These are phyloP conservation scores for Zapornia atra DNA, from an alignment of 2,113 vertebrate species.

Conservation along the genomic window DNA sequence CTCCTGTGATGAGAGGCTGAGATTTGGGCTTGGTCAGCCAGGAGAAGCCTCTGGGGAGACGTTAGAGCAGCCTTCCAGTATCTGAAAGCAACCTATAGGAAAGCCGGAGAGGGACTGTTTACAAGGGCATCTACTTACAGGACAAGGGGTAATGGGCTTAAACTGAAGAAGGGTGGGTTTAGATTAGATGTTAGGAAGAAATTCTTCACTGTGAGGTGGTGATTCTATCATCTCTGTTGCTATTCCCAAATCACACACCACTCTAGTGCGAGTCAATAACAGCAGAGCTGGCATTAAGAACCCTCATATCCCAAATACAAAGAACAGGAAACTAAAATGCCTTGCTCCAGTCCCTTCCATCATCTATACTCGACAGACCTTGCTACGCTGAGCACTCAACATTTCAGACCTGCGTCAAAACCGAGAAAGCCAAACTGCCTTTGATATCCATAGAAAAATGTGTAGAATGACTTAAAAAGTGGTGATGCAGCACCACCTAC, in stretches of 20 bases:
- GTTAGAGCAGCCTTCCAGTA: too few species aligned
- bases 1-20: too few species aligned
- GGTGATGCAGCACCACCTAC: slow-evolving; percentile 5
- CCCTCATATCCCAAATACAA: background rate
- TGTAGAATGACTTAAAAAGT: background rate
- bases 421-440: background rate
- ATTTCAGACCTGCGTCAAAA: background rate
- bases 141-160: too few species aligned
- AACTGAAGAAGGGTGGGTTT: too few species aligned
- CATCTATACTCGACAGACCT: background rate
- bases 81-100: too few species aligned
- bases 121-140: too few species aligned
- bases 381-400: background rate
- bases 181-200: too few species aligned
- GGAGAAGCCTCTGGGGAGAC: too few species aligned
- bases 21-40: too few species aligned
- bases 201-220: too few species aligned
- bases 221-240: background rate
- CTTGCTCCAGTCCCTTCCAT: background rate
- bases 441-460: rapidly evolving
- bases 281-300: background rate
- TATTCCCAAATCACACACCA: background rate
- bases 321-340: background rate
- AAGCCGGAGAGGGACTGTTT: too few species aligned
- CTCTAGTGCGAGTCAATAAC: background rate